Conservation (phyloP, 2,888 invertebrate species). For the Eilema griseolum region DNA sequence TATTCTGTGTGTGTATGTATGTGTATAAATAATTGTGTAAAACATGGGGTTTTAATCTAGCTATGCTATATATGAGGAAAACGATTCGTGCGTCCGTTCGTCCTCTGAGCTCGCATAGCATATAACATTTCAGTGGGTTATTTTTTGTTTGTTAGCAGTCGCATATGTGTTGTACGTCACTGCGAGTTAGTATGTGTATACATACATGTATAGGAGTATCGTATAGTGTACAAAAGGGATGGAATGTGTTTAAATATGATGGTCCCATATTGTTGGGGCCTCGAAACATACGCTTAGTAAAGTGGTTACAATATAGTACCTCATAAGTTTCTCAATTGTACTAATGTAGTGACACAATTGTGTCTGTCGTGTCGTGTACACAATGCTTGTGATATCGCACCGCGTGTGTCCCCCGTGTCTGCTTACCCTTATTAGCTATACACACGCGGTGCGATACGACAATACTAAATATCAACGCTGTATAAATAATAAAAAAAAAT, state of each 20-base stretch:
- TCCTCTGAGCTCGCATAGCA: conserved; percentile 13
- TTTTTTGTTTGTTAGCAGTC: conserved; percentile 25
- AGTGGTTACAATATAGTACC: conserved; percentile 80
- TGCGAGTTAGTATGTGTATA: conserved; percentile 82
- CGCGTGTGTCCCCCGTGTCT: conserved; percentile 5
- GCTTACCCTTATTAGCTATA: conserved; percentile 1
- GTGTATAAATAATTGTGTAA: conserved; percentile 58
- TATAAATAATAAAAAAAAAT: conserved; percentile 75
- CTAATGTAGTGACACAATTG: conserved; percentile 36
- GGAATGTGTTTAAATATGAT: conserved; percentile 79
- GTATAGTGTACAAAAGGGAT: conserved; percentile 85
- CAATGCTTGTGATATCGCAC: conserved; percentile 5
- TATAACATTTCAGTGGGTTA: conserved; percentile 25
- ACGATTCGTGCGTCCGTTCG: conserved; percentile 53
- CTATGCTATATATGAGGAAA: conserved; percentile 56
- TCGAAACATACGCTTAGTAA: conserved; percentile 85
- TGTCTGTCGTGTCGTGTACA: conserved; percentile 32
- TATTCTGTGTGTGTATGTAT: conserved; percentile 66
- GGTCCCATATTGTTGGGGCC: conserved; percentile 77
- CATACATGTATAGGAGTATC: conserved; percentile 83
- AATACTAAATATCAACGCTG: conserved; percentile 69
- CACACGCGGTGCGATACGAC: conserved; percentile 43
- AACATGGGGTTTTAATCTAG: conserved; percentile 70
- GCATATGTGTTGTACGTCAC: conserved; percentile 59
- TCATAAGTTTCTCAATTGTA: conserved; percentile 79